These are phyloP conservation scores for Lepidotrigona ventralis DNA, from an alignment of 1,140 invertebrate species.

Conservation along the genomic window DNA sequence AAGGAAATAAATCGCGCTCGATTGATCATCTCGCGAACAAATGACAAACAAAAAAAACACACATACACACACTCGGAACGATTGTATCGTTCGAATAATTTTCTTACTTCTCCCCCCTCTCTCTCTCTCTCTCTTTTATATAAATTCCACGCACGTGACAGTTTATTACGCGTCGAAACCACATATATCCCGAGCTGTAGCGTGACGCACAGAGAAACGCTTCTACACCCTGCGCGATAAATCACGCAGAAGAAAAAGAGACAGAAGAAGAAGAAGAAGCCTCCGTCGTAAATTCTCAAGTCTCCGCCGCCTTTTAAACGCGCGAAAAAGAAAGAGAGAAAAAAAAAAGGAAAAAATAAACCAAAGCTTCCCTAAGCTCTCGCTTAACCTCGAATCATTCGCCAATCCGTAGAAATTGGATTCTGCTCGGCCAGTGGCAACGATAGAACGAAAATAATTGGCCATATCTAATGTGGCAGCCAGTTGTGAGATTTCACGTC, in stretches of 20 bases:
- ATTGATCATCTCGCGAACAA: neutral
- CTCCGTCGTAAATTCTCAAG: constrained; percentile 12
- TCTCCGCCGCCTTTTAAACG: neutral
- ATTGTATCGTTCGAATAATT: neutral
- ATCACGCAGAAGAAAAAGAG: neutral
- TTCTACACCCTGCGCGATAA: constrained; percentile 37
- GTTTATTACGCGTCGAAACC: constrained; percentile 26
- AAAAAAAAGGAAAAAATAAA: constrained; percentile 6
- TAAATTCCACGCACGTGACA: constrained; percentile 20
- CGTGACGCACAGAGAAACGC: constrained; percentile 39
- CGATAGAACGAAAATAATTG: neutral
- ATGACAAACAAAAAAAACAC: too few species aligned
- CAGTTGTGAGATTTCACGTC: too few species aligned
- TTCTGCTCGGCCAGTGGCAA: neutral
- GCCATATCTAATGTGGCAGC: neutral
- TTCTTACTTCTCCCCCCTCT: neutral
- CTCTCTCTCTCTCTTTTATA: neutral
- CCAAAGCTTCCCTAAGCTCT: neutral
- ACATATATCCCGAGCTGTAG: constrained; percentile 20
- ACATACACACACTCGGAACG: too few species aligned
- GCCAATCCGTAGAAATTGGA: neutral
- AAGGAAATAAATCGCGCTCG: neutral
- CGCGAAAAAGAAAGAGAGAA: neutral
- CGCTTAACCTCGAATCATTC: neutral
- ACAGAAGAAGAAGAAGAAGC: too few species aligned